Base-by-base conservation (phyloP, 1,140 invertebrate genomes). In the Brachionus asplanchnoidis region DNA sequence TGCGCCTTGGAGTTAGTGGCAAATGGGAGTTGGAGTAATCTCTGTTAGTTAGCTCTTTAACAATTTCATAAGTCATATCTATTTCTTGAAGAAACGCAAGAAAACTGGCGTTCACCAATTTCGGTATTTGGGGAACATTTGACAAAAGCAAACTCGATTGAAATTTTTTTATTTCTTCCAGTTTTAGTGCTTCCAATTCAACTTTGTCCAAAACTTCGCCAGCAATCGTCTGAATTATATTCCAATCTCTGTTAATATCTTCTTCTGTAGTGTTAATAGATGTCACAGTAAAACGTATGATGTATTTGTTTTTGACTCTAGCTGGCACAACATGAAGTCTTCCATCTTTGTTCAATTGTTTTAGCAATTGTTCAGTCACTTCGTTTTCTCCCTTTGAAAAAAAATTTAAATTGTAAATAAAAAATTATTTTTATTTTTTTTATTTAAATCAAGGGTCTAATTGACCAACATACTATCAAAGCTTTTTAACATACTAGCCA, bases 61-160 rank as follows among this genome's bases (percentile, higher is more conserved):
- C 79, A 32, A 82, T 82, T 32, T 82, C 79, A 20, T 42, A 65
- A 23, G 36, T 65, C 36, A 65, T 44, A 26, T 65, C 79, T 9
- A 40, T 23, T 11, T 82, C 79, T 23, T 36, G 82, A 87, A 96
- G 96, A 85, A 98, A 94, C 7, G 96, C 96, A 0, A 94, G 96
- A 90, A 97, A 98, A 86, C 95, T 97, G 0, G 95, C 97, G 87
- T 98, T 97, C 7, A 98, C 95, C 20, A 99, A 94, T 91, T 98
- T 98, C 0, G 97, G 96, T 28, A 95, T 97, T 93, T 97, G 95
- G 1, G 96, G 96, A 26, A 95, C 95, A 89, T 98, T 97, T 86
- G 90, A 90, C 9, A 97, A 93, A 28, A 99, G 90, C 17, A 99
- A 91, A 88, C 95, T 97, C 14, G 96, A 96, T 9, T 96, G 96